Evolutionary conservation across 2,888 invertebrate species (phyloP), one percentile per base, ranked within the genome.

Genomic region (Exephanes ischioxanthus): DNA sequence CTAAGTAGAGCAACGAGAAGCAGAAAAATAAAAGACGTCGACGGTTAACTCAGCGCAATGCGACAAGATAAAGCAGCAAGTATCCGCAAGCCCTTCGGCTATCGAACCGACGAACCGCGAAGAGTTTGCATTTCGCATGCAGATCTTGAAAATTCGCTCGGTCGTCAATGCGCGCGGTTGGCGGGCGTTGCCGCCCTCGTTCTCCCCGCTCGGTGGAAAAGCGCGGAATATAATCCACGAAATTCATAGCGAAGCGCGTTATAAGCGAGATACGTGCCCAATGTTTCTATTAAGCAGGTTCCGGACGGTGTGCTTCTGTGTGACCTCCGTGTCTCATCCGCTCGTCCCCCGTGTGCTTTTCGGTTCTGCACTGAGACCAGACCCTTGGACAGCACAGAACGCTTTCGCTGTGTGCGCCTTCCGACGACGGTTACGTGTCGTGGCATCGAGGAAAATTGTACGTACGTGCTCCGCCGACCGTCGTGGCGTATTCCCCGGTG

Each of bases 201-300:
- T 63, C 55, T 37, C 66, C 16, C 2, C 1, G 11, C 45, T 45
- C 11, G 45, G 51, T 16, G 67, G 19, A 58, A 51, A 48, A 55
- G 51, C 48, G 68, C 22, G 45, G 53, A 53, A 78, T 78, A 78
- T 73, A 78, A 85, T 67, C 68, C 78, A 73, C 67, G 78, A 53
- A 85, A 85, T 85, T 85, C 84, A 84, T 80, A 80, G 63, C 53
- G 45, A 85, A 78, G 70, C 66, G 76, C 67, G 72, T 80, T 85
- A 78, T 70, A 78, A 85, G 81, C 67, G 73, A 76, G 51, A 72
- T 81, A 85, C 84, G 84, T 85, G 84, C 78, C n/a, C 80, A 78
- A 85, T 85, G 81, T 85, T 85, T 85, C 81, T 81, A 81, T 85
- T 81, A 85, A 81, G 68, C 79, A 51, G 61, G 53, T 51, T 73